A percentile compares a stretch with the other conserved stretches of the same genome.
These are phyloP conservation scores for Aradus depressus DNA, from an alignment of 2,888 invertebrate species.

Conservation along the genomic window DNA sequence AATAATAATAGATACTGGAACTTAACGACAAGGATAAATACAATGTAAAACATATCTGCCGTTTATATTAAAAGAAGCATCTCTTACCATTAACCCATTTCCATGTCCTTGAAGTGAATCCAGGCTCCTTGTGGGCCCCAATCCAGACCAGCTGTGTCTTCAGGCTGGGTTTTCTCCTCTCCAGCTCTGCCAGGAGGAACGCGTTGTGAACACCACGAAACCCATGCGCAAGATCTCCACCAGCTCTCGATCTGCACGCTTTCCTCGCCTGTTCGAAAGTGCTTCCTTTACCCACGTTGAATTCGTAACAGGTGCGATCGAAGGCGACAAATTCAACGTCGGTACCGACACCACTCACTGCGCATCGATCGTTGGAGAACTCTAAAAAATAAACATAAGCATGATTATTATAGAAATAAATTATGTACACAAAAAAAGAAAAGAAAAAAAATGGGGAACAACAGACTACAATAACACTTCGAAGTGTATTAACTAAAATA, in stretches of 20 bases:
- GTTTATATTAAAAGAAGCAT: neutral
- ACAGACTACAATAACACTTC: too few relatives aligned
- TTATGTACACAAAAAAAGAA: constrained; percentile 2
- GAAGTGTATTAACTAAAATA: too few relatives aligned
- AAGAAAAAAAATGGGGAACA: too few relatives aligned
- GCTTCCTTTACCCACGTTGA: constrained; percentile 67
- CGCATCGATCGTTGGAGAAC: constrained; percentile 75
- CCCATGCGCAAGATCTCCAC: constrained; percentile 60
- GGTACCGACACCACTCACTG: constrained; percentile 58
- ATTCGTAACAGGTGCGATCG: constrained; percentile 78
- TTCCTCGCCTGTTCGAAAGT: constrained; percentile 70
- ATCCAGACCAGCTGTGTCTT: constrained; percentile 86
- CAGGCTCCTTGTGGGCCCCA: constrained; percentile 79
- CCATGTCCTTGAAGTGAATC: constrained; percentile 71
- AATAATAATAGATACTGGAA: too few relatives aligned
- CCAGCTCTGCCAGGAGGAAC: constrained; percentile 65
- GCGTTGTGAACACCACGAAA: constrained; percentile 49
- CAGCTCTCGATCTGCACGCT: constrained; percentile 51
- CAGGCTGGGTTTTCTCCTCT: constrained; percentile 62
- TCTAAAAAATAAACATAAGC: constrained; percentile 43
- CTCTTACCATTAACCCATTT: constrained; percentile 76
- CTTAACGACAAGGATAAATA: too few relatives aligned
- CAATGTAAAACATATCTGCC: too few relatives aligned
- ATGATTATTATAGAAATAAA: neutral
- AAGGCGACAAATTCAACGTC: constrained; percentile 74